Evolutionary conservation across 1,140 invertebrate species (phyloP).

Genomic region (Zophobas atratus): DNA sequence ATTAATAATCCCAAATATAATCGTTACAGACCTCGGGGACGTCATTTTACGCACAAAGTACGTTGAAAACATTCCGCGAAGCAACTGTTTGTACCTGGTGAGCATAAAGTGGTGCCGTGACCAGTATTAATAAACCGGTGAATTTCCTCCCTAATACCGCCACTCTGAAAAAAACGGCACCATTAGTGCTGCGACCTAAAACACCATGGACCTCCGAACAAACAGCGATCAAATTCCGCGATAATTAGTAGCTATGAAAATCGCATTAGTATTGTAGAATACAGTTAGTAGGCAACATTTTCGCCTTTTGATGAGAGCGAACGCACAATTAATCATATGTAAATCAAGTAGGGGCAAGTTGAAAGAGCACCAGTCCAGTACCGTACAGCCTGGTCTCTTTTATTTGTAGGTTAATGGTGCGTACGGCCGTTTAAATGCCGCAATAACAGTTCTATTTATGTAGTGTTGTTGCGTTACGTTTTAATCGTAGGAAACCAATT

Average conservation of each 20-base stretch:
- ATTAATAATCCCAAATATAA: too few relatives aligned
- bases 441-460: constrained; percentile 32
- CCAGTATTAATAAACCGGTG: too few relatives aligned
- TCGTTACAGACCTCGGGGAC: too few relatives aligned
- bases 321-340: neutral
- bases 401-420: constrained; percentile 34
- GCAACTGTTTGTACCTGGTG: too few relatives aligned
- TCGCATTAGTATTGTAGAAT: neutral
- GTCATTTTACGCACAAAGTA: too few relatives aligned
- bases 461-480: constrained; percentile 15
- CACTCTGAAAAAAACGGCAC: too few relatives aligned
- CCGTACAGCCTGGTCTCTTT: constrained; percentile 1
- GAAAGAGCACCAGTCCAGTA: neutral
- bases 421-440: constrained; percentile 20
- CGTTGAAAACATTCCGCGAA: too few relatives aligned
- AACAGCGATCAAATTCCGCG: neutral
- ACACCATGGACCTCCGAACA: neutral
- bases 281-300: neutral
- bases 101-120: too few relatives aligned
- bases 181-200: too few relatives aligned
- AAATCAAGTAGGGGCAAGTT: neutral
- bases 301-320: neutral
- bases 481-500: constrained; percentile 33
- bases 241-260: constrained; percentile 1
- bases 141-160: too few relatives aligned